These are phyloP conservation scores for Rhynchonema sp. DNA, from an alignment of 2,888 invertebrate genomes.

Conservation along the genomic window DNA sequence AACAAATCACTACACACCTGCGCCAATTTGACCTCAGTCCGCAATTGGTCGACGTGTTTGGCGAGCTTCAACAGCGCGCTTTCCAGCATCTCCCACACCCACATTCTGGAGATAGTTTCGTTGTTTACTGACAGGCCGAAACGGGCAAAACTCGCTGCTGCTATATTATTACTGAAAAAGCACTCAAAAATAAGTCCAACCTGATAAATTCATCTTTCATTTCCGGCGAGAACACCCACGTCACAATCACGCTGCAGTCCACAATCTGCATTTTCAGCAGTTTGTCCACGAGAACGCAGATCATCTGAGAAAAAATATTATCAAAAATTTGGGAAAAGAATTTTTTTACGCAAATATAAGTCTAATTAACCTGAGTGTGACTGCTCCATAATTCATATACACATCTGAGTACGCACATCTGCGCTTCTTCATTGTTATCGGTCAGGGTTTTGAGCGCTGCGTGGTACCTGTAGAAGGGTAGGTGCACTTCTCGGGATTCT, in stretches of 20 bases:
- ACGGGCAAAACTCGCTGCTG: no score
- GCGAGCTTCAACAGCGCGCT: slow-evolving; percentile 89
- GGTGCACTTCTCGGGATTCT: no score
- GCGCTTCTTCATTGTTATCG: slow-evolving; percentile 70
- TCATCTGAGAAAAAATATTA: slow-evolving; percentile 45
- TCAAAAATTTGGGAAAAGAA: neutral
- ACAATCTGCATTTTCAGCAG: slow-evolving; percentile 90
- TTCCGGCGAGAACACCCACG: slow-evolving; percentile 44
- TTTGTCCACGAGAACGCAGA: slow-evolving; percentile 85
- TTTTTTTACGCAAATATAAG: neutral
- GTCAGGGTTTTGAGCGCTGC: slow-evolving; percentile 51
- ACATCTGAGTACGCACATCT: slow-evolving; percentile 72
- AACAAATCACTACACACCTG: no score
- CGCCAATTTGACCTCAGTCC: slow-evolving; percentile 53
- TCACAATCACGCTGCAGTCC: slow-evolving; percentile 86
- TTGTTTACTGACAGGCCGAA: no score
- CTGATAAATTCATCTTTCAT: slow-evolving; percentile 19
- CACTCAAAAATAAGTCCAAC: no score
- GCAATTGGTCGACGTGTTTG: slow-evolving; percentile 66
- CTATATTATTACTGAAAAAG: no score
- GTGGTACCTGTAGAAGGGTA: slow-evolving; percentile 33
- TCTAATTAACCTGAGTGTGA: slow-evolving; percentile 62
- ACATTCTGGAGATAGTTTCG: no score
- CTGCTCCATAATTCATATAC: slow-evolving; percentile 85
- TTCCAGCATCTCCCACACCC: slow-evolving; percentile 89